Evolutionary conservation across 2,113 vertebrate species (phyloP).

Genomic region (Colaptes auratus): DNA sequence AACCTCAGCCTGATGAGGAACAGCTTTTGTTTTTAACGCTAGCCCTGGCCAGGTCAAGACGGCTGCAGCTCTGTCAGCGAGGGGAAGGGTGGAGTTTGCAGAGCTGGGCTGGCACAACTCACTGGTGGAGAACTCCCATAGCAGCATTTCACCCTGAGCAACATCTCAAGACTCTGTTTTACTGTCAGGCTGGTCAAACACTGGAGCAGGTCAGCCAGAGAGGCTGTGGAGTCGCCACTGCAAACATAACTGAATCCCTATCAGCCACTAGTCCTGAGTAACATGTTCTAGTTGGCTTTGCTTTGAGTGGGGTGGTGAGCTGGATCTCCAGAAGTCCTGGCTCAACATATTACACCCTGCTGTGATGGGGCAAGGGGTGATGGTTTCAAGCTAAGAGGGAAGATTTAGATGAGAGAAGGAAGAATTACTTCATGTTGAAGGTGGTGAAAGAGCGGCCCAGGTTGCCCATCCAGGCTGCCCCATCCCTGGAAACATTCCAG

Average conservation of each 20-base stretch:
- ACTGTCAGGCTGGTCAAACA: background rate
- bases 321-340: background rate
- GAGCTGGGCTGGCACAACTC: background rate
- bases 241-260: background rate
- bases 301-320: background rate
- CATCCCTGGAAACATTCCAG: no score
- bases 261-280: background rate
- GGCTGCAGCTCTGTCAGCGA: background rate
- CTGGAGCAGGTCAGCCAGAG: background rate
- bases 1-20: background rate
- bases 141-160: background rate
- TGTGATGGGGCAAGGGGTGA: background rate
- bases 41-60: background rate
- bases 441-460: no score
- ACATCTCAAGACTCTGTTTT: background rate
- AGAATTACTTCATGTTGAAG: no score
- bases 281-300: background rate
- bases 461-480: no score
- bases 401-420: no score
- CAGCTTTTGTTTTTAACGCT: background rate
- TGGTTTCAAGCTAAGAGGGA: background rate
- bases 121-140: background rate
- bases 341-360: background rate
- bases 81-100: background rate
- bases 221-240: background rate